Evolutionary conservation across 2,797 vertebrate species (phyloP).

Genomic region (Oryzias sinensis): DNA sequence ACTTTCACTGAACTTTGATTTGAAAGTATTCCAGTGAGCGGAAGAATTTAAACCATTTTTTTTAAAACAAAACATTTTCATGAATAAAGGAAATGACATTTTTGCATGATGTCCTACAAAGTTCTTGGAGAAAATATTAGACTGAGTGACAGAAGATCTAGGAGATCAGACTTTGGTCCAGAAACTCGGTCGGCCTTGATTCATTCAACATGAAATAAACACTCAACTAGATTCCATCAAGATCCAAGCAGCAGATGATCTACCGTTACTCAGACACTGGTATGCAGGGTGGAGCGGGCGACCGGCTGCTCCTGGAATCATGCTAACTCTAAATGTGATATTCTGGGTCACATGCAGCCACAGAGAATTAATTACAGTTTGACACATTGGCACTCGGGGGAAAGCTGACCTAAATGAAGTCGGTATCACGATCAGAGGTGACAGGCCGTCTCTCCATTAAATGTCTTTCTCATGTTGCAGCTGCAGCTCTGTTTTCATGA

Average conservation of each 20-base stretch:
- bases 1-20: too few relatives aligned
- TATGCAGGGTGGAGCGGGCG: neutral
- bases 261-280: neutral
- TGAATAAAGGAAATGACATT: too few relatives aligned
- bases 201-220: too few relatives aligned
- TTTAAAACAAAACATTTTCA: too few relatives aligned
- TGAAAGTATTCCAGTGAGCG: too few relatives aligned
- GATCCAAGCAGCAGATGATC: constrained; percentile 8
- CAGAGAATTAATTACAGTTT: constrained; percentile 31
- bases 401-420: constrained; percentile 29
- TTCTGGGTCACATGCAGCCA: constrained; percentile 41
- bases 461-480: neutral
- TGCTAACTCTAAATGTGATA: constrained; percentile 28
- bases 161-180: too few relatives aligned
- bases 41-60: too few relatives aligned
- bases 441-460: neutral
- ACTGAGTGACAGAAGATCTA: too few relatives aligned
- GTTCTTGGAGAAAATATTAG: too few relatives aligned
- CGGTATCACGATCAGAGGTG: constrained; percentile 1
- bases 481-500: too few relatives aligned
- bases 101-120: too few relatives aligned
- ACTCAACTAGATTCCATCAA: neutral
- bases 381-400: constrained; percentile 9
- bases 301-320: constrained; percentile 28
- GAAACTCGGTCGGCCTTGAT: too few relatives aligned